phyloP scores from a whole-genome alignment of 1,140 invertebrate genomes.

The Hetaerina americana region DNA sequence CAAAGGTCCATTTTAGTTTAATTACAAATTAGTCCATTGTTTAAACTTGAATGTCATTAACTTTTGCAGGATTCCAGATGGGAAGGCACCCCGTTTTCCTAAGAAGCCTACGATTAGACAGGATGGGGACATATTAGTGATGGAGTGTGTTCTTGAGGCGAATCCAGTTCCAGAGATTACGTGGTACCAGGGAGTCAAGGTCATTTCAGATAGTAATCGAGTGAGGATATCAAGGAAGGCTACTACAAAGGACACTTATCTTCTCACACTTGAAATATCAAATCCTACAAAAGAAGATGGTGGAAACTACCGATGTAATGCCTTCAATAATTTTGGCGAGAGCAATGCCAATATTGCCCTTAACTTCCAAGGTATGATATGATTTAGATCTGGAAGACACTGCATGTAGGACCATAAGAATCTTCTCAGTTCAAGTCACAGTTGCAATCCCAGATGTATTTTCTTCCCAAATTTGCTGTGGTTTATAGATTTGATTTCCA shows the following conservation, averaged over 20 bases:
- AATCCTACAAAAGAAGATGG: conserved; percentile 91
- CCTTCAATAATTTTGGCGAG: conserved; percentile 95
- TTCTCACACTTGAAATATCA: conserved; percentile 80
- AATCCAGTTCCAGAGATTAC: conserved; percentile 89
- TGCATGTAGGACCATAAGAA: not conserved
- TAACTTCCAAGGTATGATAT: conserved; percentile 88
- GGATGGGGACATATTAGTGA: conserved; percentile 82
- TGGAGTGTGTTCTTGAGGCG: conserved; percentile 92
- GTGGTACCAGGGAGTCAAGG: conserved; percentile 82
- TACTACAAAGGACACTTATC: conserved; percentile 76
- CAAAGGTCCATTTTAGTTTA: not conserved
- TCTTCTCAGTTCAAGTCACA: not conserved
- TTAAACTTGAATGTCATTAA: conserved; percentile 15
- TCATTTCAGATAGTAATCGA: conserved; percentile 62
- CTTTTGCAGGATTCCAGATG: conserved; percentile 71
- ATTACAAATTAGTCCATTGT: conserved; percentile 3
- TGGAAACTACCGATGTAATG: conserved; percentile 97
- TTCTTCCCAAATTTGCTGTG: not conserved
- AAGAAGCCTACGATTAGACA: conserved; percentile 95
- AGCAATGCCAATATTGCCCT: conserved; percentile 99
- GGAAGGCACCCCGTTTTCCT: conserved; percentile 88
- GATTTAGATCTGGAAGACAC: not conserved
- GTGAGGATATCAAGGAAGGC: conserved; percentile 78
- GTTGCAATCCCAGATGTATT: not conserved
- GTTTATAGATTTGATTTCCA: no score